phyloP scores from a whole-genome alignment of 2,113 vertebrate genomes.

The Tetrax tetrax region DNA sequence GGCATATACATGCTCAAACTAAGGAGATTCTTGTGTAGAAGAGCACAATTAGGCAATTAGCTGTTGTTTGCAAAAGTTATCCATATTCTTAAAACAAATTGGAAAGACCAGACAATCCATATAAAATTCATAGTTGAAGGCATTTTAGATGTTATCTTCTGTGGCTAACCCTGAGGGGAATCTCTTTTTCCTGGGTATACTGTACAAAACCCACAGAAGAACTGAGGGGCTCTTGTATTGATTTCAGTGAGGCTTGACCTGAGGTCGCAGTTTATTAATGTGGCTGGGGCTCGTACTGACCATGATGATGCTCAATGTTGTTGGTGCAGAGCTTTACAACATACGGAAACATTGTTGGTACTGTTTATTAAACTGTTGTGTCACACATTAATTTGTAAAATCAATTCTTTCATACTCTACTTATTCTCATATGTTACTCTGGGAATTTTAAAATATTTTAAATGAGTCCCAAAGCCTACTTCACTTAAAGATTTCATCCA shows the following conservation, averaged over 20 bases:
- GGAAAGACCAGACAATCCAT: background rate
- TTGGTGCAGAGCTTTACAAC: background rate
- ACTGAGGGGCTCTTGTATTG: accelerated
- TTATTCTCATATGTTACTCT: background rate
- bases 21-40: background rate
- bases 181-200: background rate
- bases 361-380: background rate
- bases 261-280: background rate
- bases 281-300: background rate
- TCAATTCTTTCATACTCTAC: background rate
- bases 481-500: background rate
- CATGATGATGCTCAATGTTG: too few relatives aligned
- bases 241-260: background rate
- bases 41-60: background rate
- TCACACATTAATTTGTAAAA: accelerated
- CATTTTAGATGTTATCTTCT: background rate
- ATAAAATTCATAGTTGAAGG: accelerated
- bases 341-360: accelerated
- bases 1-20: background rate
- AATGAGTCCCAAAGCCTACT: background rate
- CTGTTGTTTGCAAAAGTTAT: background rate
- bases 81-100: accelerated
- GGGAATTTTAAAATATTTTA: background rate
- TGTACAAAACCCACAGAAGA: background rate
- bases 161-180: background rate